Percentiles rank a stretch among this genome's conserved stretches.
Evolutionary conservation across 2,797 vertebrate species (phyloP).

Genomic region (Botia kubotai): DNA sequence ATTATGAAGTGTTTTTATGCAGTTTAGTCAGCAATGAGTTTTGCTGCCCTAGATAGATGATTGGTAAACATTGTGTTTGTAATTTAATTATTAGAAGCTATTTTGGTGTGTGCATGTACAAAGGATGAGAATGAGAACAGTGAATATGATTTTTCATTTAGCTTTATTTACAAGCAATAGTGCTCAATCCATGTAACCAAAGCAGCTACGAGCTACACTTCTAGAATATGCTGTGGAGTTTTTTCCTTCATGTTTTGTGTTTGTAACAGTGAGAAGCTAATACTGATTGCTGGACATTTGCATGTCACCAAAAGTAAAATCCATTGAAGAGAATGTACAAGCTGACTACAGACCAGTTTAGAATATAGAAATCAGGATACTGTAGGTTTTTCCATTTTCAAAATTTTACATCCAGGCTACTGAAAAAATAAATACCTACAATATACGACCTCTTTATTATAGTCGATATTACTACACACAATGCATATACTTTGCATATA

Average conservation of each 20-base stretch:
- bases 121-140: constrained; percentile 40
- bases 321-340: constrained; percentile 64
- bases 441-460: constrained; percentile 77
- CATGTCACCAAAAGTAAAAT: constrained; percentile 33
- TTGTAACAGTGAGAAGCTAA: constrained; percentile 71
- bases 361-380: constrained; percentile 72
- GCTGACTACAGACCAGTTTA: constrained; percentile 57
- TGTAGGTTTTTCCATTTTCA: constrained; percentile 74
- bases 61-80: background rate
- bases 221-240: constrained; percentile 65
- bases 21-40: background rate
- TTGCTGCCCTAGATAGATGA: background rate
- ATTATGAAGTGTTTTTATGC: too few relatives aligned
- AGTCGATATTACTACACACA: constrained; percentile 70
- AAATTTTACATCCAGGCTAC: constrained; percentile 78
- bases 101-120: background rate
- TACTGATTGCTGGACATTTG: constrained; percentile 67
- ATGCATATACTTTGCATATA: constrained; percentile 79
- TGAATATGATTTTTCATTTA: constrained; percentile 65
- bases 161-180: constrained; percentile 87
- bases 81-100: background rate
- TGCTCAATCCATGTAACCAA: constrained; percentile 78
- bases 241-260: constrained; percentile 78
- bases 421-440: constrained; percentile 80
- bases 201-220: constrained; percentile 68